Evolutionary conservation across 2,888 invertebrate genomes (phyloP).

Genomic region (Polydrusus pterygomalis): DNA sequence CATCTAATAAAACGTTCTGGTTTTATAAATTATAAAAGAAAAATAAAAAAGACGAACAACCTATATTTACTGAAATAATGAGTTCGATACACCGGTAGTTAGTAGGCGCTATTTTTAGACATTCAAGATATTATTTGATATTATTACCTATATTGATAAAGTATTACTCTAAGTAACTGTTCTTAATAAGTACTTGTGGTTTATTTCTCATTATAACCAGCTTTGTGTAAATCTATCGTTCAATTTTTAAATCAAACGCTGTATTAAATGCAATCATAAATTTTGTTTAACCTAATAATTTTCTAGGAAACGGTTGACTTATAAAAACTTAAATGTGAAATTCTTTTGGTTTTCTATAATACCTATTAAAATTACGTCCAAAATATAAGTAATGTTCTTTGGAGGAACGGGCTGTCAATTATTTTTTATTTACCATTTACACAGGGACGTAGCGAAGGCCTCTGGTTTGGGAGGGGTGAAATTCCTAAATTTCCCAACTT

Average conservation of each 20-base stretch:
- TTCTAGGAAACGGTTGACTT: constrained; percentile 16
- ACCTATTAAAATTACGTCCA: not conserved
- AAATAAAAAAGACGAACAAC: not conserved
- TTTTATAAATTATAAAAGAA: not conserved
- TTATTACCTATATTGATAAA: constrained; percentile 20
- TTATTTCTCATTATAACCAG: constrained; percentile 26
- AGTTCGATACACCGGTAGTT: constrained; percentile 9
- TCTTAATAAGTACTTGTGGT: constrained; percentile 33
- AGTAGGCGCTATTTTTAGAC: constrained; percentile 5
- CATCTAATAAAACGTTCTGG: not conserved
- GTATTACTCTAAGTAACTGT: constrained; percentile 24
- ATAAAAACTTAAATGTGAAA: not conserved
- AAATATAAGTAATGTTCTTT: not conserved
- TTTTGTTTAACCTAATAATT: constrained; percentile 40
- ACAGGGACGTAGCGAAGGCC: too few species aligned
- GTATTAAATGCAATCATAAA: not conserved
- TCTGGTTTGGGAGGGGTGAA: too few species aligned
- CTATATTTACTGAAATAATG: constrained; percentile 12
- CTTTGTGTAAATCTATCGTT: constrained; percentile 15
- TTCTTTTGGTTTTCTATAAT: not conserved
- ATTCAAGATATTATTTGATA: constrained; percentile 20
- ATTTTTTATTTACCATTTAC: too few species aligned
- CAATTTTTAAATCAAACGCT: not conserved
- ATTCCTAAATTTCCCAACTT: too few species aligned
- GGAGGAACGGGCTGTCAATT: not conserved